phyloP scores from a whole-genome alignment of 2,113 vertebrate species.

The Amazona guildingii region DNA sequence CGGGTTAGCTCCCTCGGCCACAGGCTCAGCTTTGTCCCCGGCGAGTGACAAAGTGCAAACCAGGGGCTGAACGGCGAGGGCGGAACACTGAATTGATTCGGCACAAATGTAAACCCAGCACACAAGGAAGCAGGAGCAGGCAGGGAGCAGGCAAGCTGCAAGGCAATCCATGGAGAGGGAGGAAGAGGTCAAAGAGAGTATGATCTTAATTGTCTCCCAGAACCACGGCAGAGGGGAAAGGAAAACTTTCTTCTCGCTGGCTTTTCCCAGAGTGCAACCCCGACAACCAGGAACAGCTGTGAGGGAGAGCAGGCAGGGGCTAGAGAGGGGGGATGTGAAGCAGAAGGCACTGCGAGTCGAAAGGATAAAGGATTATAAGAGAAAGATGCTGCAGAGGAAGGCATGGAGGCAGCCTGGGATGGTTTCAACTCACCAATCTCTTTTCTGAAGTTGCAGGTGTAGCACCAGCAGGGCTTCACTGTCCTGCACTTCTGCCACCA shows the following conservation, averaged over 20 bases:
- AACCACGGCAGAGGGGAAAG: not conserved
- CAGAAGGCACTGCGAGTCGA: rapidly evolving
- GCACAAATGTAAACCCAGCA: not conserved
- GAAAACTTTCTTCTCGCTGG: rapidly evolving
- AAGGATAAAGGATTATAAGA: not conserved
- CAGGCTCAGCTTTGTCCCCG: not conserved
- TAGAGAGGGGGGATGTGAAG: not conserved
- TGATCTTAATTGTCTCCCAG: rapidly evolving
- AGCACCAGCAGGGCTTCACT: rapidly evolving
- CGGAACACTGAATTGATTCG: no score
- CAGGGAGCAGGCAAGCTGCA: not conserved
- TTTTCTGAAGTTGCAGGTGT: no score
- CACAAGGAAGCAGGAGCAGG: not conserved
- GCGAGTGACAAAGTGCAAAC: rapidly evolving
- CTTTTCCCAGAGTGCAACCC: not conserved
- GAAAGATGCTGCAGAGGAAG: rapidly evolving
- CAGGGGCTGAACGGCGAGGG: not conserved
- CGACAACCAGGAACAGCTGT: rapidly evolving
- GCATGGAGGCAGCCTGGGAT: rapidly evolving
- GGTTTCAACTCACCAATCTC: rapidly evolving
- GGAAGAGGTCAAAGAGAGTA: no score
- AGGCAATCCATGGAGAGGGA: rapidly evolving
- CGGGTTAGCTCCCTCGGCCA: not conserved
- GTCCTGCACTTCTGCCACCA: not conserved
- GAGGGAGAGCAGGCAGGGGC: not conserved